Percentiles rank a stretch among this genome's conserved stretches.
Evolutionary conservation across 2,888 invertebrate genomes (phyloP).

Genomic region (Chrysolina haemoptera): DNA sequence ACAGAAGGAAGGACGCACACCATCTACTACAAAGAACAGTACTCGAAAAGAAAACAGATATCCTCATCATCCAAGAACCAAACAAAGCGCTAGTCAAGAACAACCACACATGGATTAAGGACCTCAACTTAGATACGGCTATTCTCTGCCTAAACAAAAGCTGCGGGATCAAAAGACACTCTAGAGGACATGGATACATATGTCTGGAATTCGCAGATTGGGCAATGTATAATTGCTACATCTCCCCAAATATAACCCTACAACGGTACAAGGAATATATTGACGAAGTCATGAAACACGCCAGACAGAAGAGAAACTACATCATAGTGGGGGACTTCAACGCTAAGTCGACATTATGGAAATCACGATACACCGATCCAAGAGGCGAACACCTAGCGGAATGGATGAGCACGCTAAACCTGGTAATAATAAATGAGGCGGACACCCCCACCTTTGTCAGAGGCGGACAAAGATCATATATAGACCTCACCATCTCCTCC

Average conservation of each 20-base stretch:
- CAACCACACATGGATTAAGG: no score
- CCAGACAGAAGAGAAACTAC: neutral
- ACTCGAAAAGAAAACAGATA: neutral
- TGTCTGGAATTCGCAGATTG: neutral
- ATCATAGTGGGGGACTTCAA: neutral
- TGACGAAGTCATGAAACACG: neutral
- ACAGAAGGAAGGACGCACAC: neutral
- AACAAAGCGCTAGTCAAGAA: no score
- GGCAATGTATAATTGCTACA: constrained; percentile 5
- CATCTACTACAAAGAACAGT: neutral
- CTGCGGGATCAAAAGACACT: neutral
- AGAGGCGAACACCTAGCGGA: neutral
- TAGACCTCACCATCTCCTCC: neutral
- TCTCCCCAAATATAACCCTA: constrained; percentile 16
- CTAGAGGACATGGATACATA: neutral
- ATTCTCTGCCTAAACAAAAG: no score
- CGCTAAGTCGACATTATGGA: neutral
- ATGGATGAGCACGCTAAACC: neutral
- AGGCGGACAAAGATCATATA: neutral
- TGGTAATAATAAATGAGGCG: neutral
- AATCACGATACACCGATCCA: neutral
- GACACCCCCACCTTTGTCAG: neutral
- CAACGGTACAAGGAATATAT: neutral
- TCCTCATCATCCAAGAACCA: neutral
- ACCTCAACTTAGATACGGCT: no score